A percentile compares a stretch with the other conserved stretches of the same genome.
Evolutionary conservation across 2,797 vertebrate genomes (phyloP).

Genomic region (Myripristis jacobus): DNA sequence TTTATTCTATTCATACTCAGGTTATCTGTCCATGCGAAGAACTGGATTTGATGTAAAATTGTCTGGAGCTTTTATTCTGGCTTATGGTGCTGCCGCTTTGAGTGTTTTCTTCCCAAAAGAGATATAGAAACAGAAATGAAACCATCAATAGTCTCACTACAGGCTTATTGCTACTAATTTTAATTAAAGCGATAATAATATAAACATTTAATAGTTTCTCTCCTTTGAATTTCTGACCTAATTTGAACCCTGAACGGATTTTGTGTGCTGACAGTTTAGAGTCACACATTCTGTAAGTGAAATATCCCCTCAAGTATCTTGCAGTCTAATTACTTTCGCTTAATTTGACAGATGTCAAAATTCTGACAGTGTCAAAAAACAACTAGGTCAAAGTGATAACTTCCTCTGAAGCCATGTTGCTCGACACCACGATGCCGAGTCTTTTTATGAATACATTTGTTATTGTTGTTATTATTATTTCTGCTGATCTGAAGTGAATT

Average conservation of each 20-base stretch:
- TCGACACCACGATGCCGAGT: slow-evolving; percentile 1
- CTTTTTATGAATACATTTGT: not conserved
- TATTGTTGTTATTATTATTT: not conserved
- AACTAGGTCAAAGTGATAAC: slow-evolving; percentile 35
- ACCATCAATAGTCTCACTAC: too few relatives aligned
- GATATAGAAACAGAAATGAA: not conserved
- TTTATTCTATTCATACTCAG: slow-evolving; percentile 4
- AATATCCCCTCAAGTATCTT: slow-evolving; percentile 18
- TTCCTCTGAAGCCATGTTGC: slow-evolving; percentile 21
- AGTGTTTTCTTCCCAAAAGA: not conserved
- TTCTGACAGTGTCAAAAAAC: slow-evolving; percentile 8
- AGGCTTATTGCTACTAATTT: too few relatives aligned
- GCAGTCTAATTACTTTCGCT: slow-evolving; percentile 25
- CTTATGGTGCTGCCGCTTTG: not conserved
- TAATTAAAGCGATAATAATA: too few relatives aligned
- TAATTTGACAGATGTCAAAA: slow-evolving; percentile 43
- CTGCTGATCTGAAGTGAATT: slow-evolving; percentile 7
- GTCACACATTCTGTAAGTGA: not conserved
- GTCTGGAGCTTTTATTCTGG: not conserved
- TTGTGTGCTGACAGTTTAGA: slow-evolving; percentile 12
- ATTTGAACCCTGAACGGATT: not conserved
- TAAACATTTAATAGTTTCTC: too few relatives aligned
- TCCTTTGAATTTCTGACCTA: not conserved
- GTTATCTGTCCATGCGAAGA: not conserved
- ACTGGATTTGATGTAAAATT: not conserved